Evolutionary conservation across 2,797 vertebrate genomes (phyloP), one percentile per base, ranked within the genome.

Genomic region (Aldrovandia affinis): DNA sequence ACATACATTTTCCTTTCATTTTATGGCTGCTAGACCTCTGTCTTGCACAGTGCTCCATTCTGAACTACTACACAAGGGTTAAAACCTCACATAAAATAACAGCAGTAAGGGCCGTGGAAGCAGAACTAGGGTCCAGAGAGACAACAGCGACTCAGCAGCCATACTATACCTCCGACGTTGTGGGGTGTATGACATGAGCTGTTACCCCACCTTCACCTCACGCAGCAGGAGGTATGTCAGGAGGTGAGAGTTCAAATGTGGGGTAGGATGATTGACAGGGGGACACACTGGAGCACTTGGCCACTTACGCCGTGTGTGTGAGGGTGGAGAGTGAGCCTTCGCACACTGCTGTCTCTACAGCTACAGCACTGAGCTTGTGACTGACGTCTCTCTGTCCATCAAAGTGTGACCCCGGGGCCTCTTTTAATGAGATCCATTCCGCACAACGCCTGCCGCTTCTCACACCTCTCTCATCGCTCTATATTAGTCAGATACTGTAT

Each of bases 371-470:
- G 91, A 89, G 92, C 90, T 92, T 90, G 93, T 94, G 94, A 95
- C 90, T 94, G 94, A 96, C 92, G 86, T 91, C 89, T 92, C 87
- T 81, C 92, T 92, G 95, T 94, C 94, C 93, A 91, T 95, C 94
- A 95, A 94, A 95, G 92, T 91, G 85, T 95, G 94, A 95, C 95
- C 95, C 84, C 88, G 91, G 95, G 93, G 93, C 89, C 85, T 91
- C 91, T 94, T 94, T 94, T 95, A 95, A 96, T 94, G 94, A 95
- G 94, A 92, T 94, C 93, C 93, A 93, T 95, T 94, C 93, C 92
- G 90, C 93, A 89, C 89, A 92, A 92, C 91, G 87, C 91, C 89
- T 92, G 89, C 90, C 92, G 89, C 91, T 88, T 91, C 92, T 94
- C 93, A 92, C 88, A 87, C 79, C 91, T 90, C 93, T 90, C 92